Evolutionary conservation across 2,888 invertebrate species (phyloP), one percentile per base, ranked within the genome.

Genomic region (Mythimna pallens): DNA sequence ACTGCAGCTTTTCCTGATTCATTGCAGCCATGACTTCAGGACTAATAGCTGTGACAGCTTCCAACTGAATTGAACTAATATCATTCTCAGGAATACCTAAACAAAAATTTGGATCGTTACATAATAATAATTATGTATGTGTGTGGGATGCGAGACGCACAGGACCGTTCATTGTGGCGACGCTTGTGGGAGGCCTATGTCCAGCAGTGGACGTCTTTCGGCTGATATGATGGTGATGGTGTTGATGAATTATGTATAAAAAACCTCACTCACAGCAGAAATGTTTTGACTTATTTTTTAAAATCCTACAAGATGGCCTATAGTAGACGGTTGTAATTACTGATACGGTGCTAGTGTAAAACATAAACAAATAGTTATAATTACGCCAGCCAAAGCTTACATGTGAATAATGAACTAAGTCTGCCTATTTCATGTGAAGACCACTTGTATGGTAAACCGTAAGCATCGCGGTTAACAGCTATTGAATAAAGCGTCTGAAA

Each of bases 381-480:
- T 40, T 22, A 20, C 10, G 36, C 14, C 22, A 47, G 36, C 10
- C 7, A 52, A 43, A 43, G 14, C 94, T 92, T 87, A 96, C 96
- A 91, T 50, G 84, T 89, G 71, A 96, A 92, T 66, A 96, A 86
- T 6, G 83, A 67, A 75, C 91, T 90, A 10, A 96, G 87, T 78
- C 91, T 89, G 52, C 82, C 80, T 59, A 96, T 88, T 88, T 95
- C 95, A 87, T 95, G 93, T 9, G 95, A 94, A 17, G 95, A 92
- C 96, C 96, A 96, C 78, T 88, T 93, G 73, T 93, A 94, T 0
- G 95, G 96, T 70, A 89, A 89, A 5, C 93, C 95, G 70, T 94
- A 96, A 3, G 94, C 95, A 7, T 94, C 89, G 1, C 87, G 87
- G 73, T 94, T 89, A 59, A 88, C 90, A 12, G 96, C 96, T 70